Conservation (phyloP, 1,140 invertebrate species). For the Aphelinus atriplicis region DNA sequence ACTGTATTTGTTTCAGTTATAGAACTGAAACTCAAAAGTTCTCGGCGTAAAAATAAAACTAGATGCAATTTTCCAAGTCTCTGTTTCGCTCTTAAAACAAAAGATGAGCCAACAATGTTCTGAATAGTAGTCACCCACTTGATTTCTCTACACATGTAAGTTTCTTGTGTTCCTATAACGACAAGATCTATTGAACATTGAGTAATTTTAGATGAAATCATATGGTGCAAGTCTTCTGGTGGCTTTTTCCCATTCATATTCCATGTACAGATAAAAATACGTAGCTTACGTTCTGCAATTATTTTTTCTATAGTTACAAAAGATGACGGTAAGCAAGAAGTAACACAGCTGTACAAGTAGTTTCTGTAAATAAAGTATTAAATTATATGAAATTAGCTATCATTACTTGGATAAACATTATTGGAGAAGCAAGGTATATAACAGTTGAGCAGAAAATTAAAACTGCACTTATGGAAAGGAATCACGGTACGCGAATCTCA, state of each 20-base stretch:
- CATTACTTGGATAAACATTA: too few relatives aligned
- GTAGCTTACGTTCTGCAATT: constrained; percentile 84
- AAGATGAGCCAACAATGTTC: constrained; percentile 90
- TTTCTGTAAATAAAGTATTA: constrained; percentile 67
- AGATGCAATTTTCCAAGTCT: constrained; percentile 83
- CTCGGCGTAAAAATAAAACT: constrained; percentile 85
- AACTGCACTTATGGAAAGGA: too few relatives aligned
- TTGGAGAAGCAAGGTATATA: too few relatives aligned
- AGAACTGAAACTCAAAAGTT: constrained; percentile 94
- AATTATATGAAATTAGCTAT: not conserved
- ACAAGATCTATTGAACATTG: constrained; percentile 91
- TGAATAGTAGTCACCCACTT: constrained; percentile 92
- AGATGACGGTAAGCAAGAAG: constrained; percentile 82
- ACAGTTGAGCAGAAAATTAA: too few relatives aligned
- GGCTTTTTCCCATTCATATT: constrained; percentile 92
- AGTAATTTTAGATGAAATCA: constrained; percentile 84
- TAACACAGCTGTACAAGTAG: constrained; percentile 81
- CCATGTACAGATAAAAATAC: constrained; percentile 93
- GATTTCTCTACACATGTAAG: constrained; percentile 79
- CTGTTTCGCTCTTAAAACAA: constrained; percentile 74
- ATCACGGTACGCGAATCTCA: too few relatives aligned
- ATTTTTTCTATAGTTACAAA: constrained; percentile 84
- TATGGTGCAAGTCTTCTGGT: constrained; percentile 86
- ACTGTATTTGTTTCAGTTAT: constrained; percentile 87
- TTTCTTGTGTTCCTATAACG: constrained; percentile 93